A percentile compares a stretch with the other conserved stretches of the same genome.
These are phyloP conservation scores for Scaptomyza tumidula DNA, from an alignment of 2,888 invertebrate species.

Conservation along the genomic window DNA sequence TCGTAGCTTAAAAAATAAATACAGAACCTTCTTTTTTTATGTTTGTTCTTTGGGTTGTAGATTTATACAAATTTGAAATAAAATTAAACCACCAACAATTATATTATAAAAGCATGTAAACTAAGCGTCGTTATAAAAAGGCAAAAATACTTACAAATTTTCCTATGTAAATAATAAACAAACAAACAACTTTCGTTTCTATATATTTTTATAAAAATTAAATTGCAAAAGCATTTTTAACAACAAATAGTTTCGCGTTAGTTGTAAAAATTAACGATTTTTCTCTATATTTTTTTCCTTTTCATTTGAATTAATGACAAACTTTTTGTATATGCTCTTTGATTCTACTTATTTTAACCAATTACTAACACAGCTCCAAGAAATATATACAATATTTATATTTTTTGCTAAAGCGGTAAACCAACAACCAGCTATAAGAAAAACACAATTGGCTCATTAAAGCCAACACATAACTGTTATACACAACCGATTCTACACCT, in stretches of 20 bases:
- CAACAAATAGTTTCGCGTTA: slow-evolving; percentile 56
- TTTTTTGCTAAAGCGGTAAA: slow-evolving; percentile 34
- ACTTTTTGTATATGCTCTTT: slow-evolving; percentile 54
- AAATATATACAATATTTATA: slow-evolving; percentile 21
- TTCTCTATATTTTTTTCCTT: slow-evolving; percentile 18
- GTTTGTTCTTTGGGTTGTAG: slow-evolving; percentile 63
- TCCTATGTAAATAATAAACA: slow-evolving; percentile 56
- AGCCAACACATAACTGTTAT: slow-evolving; percentile 38
- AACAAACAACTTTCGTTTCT: slow-evolving; percentile 27
- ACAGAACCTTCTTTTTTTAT: slow-evolving; percentile 22
- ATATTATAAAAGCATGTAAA: slow-evolving; percentile 60
- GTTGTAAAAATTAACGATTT: slow-evolving; percentile 51
- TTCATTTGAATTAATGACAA: slow-evolving; percentile 51
- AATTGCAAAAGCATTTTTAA: slow-evolving; percentile 33
- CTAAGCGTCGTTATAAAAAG: slow-evolving; percentile 47
- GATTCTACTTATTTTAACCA: slow-evolving; percentile 61
- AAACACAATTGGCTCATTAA: background rate
- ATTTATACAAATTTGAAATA: slow-evolving; percentile 32
- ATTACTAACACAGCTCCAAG: slow-evolving; percentile 66
- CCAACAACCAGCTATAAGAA: background rate
- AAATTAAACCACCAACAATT: slow-evolving; percentile 48
- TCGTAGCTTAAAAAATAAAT: slow-evolving; percentile 44
- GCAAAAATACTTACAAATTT: slow-evolving; percentile 40
- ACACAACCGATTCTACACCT: slow-evolving; percentile 44
- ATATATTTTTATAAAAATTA: slow-evolving; percentile 3